Evolutionary conservation across 2,113 vertebrate genomes (phyloP).

Genomic region (Nansenia antarctica): DNA sequence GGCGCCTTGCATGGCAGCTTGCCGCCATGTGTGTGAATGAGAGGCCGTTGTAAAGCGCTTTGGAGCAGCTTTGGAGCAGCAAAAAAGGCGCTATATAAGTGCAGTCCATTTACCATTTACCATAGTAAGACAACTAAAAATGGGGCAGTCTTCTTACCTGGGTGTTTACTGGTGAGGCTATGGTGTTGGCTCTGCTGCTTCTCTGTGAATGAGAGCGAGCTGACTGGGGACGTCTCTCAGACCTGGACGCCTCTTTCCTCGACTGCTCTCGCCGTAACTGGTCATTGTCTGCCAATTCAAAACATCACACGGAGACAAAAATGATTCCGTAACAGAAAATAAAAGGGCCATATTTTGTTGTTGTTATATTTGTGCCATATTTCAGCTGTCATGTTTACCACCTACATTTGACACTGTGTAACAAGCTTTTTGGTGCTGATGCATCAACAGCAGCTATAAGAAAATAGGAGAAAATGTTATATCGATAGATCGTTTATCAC

Average conservation of each 20-base stretch:
- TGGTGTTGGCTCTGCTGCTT: constrained; percentile 61
- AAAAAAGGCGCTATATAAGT: no score
- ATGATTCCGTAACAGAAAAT: no score
- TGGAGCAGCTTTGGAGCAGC: no score
- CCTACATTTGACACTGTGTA: constrained; percentile 87
- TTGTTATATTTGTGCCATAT: neutral
- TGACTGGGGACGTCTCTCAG: constrained; percentile 65
- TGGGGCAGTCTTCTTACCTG: constrained; percentile 72
- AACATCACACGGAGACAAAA: constrained; percentile 5
- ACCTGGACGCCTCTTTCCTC: constrained; percentile 70
- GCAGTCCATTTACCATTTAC: no score
- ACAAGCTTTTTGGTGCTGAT: constrained; percentile 85
- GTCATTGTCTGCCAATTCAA: constrained; percentile 82
- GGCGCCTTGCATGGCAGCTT: no score
- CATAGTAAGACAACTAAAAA: no score
- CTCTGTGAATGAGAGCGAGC: constrained; percentile 63
- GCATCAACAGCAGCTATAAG: constrained; percentile 85
- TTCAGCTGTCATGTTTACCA: constrained; percentile 38
- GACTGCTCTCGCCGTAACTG: constrained; percentile 81
- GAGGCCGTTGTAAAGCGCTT: no score
- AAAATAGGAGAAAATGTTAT: neutral
- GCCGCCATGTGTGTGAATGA: no score
- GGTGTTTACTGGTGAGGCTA: constrained; percentile 49
- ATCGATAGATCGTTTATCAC: no score
- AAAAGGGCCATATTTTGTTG: neutral